A percentile compares a stretch with the other conserved stretches of the same genome.
Evolutionary conservation across 2,888 invertebrate genomes (phyloP).

Genomic region (Pristionchus exspectatus): DNA sequence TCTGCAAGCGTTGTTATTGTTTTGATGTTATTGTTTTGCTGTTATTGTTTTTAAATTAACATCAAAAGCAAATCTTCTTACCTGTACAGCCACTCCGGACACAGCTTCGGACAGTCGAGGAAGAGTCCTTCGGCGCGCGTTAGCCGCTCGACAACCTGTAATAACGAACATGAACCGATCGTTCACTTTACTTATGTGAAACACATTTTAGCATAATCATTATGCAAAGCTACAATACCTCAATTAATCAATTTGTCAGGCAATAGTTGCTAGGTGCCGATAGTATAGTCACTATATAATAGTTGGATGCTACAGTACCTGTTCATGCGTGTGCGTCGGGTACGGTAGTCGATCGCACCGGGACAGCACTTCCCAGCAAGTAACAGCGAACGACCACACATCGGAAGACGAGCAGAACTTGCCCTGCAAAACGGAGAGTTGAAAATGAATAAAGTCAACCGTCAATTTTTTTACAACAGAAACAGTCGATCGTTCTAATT

Average conservation of each 20-base stretch:
- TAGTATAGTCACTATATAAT: too few relatives aligned
- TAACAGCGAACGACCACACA: slow-evolving; percentile 93
- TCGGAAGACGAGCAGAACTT: slow-evolving; percentile 91
- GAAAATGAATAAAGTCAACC: background rate
- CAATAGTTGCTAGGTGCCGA: too few relatives aligned
- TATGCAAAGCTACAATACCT: too few relatives aligned
- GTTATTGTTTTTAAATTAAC: too few relatives aligned
- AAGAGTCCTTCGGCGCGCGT: slow-evolving; percentile 4
- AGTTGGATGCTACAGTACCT: slow-evolving; percentile 82
- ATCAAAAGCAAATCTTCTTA: background rate
- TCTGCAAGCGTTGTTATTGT: slow-evolving; percentile 35
- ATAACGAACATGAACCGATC: background rate
- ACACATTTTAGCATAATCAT: too few relatives aligned
- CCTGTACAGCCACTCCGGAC: slow-evolving; percentile 35
- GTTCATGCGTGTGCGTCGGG: slow-evolving; percentile 86
- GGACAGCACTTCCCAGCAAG: slow-evolving; percentile 90
- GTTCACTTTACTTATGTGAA: background rate
- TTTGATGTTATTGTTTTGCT: background rate
- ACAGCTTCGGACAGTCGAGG: slow-evolving; percentile 34
- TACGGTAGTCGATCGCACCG: slow-evolving; percentile 88
- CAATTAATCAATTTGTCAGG: too few relatives aligned
- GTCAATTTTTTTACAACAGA: background rate
- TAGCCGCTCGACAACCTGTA: slow-evolving; percentile 1
- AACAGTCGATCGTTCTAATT: too few relatives aligned
- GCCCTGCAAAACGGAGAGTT: slow-evolving; percentile 82